Evolutionary conservation across 1,140 invertebrate species (phyloP).

Genomic region (Lordiphosa collinella): DNA sequence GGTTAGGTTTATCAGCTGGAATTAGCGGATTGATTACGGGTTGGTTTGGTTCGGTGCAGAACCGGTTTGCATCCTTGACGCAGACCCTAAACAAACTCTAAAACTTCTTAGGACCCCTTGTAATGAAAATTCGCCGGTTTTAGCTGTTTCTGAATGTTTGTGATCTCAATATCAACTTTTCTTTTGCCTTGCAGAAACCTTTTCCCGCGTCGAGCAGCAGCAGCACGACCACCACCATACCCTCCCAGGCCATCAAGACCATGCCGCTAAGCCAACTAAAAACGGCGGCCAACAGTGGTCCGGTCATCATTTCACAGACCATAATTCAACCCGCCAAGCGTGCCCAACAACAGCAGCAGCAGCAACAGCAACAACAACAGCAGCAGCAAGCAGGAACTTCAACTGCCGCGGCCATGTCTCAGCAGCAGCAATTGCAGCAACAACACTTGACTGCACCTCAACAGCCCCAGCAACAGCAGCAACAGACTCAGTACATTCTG

Average conservation of each 20-base stretch:
- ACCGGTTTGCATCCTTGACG: too few species aligned
- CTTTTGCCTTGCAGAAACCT: constrained; percentile 49
- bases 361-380: constrained; percentile 62
- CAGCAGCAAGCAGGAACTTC: constrained; percentile 53
- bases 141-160: too few species aligned
- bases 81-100: too few species aligned
- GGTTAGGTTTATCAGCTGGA: too few species aligned
- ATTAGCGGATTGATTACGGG: too few species aligned
- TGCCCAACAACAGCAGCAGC: constrained; percentile 56
- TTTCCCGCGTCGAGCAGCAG: constrained; percentile 40
- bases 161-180: too few species aligned
- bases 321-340: constrained; percentile 77
- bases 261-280: constrained; percentile 76
- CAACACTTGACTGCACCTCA: constrained; percentile 9
- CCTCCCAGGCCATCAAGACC: constrained; percentile 70
- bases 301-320: constrained; percentile 75
- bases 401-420: constrained; percentile 47
- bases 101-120: too few species aligned
- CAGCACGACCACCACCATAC: constrained; percentile 49
- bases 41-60: too few species aligned
- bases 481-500: constrained; percentile 29
- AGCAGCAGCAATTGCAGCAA: constrained; percentile 47
- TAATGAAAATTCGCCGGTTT: too few species aligned
- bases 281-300: constrained; percentile 68
- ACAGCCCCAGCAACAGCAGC: constrained; percentile 28